Conservation (phyloP, 1,140 invertebrate genomes). For the Magallana gigas region DNA sequence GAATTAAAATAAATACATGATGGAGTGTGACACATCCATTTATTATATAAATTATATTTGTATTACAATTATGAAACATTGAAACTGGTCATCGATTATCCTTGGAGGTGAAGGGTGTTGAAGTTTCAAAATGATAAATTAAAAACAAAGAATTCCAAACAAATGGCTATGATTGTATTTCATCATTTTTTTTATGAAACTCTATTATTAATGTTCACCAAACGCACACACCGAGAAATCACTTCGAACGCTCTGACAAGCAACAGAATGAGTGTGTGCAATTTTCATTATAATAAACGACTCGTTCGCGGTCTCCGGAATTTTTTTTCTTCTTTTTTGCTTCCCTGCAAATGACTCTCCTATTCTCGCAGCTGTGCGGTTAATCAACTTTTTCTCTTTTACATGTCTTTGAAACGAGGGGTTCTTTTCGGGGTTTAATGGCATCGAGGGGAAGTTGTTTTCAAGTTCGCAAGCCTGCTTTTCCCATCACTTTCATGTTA, state of each 20-base stretch:
- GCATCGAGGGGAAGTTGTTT: neutral
- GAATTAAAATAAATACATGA: no score
- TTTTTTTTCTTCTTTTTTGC: neutral
- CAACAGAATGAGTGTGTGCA: neutral
- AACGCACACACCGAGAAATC: neutral
- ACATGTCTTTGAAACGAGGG: neutral
- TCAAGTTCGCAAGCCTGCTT: neutral
- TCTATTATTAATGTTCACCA: no score
- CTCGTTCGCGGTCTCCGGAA: neutral
- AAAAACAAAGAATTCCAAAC: no score
- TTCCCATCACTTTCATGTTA: conserved; percentile 19
- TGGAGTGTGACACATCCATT: no score
- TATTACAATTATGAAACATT: no score
- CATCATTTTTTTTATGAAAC: no score
- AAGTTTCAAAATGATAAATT: no score
- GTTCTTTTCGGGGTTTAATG: neutral
- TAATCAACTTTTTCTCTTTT: neutral
- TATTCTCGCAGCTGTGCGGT: conserved; percentile 14
- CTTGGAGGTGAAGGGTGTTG: no score
- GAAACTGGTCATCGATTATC: no score
- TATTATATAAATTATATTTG: no score
- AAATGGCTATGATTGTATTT: no score
- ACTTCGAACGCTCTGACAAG: neutral
- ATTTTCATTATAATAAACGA: conserved; percentile 19
- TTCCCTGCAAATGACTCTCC: conserved; percentile 15